Evolutionary conservation across 2,888 invertebrate genomes (phyloP).

Genomic region (Cabera pusaria): DNA sequence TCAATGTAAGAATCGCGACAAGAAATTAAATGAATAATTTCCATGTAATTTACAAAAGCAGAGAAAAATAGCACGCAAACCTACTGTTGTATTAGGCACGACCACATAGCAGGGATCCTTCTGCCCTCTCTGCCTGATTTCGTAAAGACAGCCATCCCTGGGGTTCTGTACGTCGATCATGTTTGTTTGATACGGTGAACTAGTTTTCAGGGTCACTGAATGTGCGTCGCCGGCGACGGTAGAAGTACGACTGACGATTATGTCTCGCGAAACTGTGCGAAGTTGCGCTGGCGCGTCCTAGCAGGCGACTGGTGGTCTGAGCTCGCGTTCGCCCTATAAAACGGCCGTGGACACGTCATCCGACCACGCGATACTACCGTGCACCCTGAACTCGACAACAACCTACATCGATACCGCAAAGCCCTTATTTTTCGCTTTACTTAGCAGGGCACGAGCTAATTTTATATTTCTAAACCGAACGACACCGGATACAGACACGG

Average conservation of each 20-base stretch:
- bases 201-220: slow-evolving; percentile 53
- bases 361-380: slow-evolving; percentile 71
- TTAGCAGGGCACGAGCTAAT: slow-evolving; percentile 8
- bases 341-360: slow-evolving; percentile 75
- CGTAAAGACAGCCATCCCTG: slow-evolving; percentile 85
- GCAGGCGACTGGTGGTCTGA: slow-evolving; percentile 86
- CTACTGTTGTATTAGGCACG: slow-evolving; percentile 87
- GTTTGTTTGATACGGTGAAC: slow-evolving; percentile 43
- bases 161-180: slow-evolving; percentile 75
- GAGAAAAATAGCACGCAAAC: slow-evolving; percentile 44
- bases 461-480: slow-evolving; percentile 8
- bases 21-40: not conserved
- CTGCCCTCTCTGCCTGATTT: slow-evolving; percentile 86
- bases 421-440: slow-evolving; percentile 52
- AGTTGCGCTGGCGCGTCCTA: slow-evolving; percentile 60
- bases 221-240: slow-evolving; percentile 51
- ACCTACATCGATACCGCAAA: slow-evolving; percentile 58
- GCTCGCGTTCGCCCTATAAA: slow-evolving; percentile 77
- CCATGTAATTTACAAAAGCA: not conserved
- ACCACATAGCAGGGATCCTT: slow-evolving; percentile 87
- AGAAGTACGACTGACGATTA: slow-evolving; percentile 50
- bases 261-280: slow-evolving; percentile 34
- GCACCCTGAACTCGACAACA: slow-evolving; percentile 68
- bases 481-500: slow-evolving; percentile 14
- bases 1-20: no score